These are phyloP conservation scores for Globia sparganii DNA, from an alignment of 2,888 invertebrate species.

Conservation along the genomic window DNA sequence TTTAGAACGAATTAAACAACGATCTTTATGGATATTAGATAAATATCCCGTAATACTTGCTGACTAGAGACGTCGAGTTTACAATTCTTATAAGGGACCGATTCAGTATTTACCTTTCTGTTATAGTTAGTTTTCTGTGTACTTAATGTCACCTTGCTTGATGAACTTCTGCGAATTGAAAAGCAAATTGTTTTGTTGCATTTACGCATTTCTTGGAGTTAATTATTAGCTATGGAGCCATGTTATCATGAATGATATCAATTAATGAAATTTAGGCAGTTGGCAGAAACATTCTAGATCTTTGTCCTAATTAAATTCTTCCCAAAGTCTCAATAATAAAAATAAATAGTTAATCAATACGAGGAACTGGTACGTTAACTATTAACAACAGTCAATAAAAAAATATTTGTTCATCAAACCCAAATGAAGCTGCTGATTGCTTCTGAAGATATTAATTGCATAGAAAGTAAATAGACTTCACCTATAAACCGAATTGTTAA, in stretches of 20 bases:
- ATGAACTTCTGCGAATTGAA: background rate
- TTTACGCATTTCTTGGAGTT: background rate
- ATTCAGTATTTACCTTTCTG: constrained; percentile 46
- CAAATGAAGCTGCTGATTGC: constrained; percentile 27
- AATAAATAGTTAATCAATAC: background rate
- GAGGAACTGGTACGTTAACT: background rate
- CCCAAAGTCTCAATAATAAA: background rate
- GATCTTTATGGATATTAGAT: constrained; percentile 60
- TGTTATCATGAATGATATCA: background rate
- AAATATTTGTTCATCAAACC: constrained; percentile 26
- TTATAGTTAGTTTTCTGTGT: background rate
- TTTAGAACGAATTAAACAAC: constrained; percentile 53
- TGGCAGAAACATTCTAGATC: background rate
- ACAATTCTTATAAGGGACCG: constrained; percentile 25
- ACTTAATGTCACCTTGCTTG: background rate
- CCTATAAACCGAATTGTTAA: constrained; percentile 33
- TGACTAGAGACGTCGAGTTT: constrained; percentile 13
- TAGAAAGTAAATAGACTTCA: constrained; percentile 32
- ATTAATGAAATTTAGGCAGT: background rate
- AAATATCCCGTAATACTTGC: constrained; percentile 59
- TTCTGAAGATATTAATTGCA: constrained; percentile 41
- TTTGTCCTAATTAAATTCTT: background rate
- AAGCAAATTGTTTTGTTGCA: background rate
- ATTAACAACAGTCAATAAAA: constrained; percentile 30
- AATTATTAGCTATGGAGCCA: background rate